These are phyloP conservation scores for Mormyrus iriodes DNA, from an alignment of 2,113 vertebrate species.

Conservation along the genomic window DNA sequence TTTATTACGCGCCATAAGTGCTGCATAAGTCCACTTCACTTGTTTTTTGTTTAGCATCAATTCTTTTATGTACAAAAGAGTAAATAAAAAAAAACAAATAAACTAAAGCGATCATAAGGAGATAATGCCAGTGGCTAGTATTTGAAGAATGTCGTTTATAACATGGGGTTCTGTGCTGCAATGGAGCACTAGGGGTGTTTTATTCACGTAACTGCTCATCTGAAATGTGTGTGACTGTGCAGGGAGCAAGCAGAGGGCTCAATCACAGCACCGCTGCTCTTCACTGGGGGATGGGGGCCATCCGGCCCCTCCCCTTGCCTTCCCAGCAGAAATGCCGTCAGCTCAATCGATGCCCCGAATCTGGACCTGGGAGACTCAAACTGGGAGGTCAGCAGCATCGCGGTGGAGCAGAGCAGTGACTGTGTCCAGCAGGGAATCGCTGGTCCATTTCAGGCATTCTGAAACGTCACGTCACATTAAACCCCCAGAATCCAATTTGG, in stretches of 20 bases:
- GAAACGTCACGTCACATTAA: background rate
- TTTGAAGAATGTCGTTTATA: background rate
- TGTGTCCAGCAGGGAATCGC: background rate
- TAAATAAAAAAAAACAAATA: background rate
- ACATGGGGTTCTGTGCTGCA: background rate
- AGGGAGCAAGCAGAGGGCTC: background rate
- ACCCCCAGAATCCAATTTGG: background rate
- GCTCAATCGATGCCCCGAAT: constrained; percentile 15
- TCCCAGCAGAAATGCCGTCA: background rate
- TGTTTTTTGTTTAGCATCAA: background rate
- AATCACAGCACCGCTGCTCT: background rate
- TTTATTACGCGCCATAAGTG: background rate
- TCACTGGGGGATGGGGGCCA: constrained; percentile 5
- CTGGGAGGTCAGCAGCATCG: background rate
- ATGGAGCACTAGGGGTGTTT: background rate
- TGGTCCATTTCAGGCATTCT: no score
- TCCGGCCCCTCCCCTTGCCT: background rate
- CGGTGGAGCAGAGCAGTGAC: background rate
- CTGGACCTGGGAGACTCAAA: background rate
- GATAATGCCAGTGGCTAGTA: background rate
- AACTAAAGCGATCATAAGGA: background rate
- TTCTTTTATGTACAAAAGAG: background rate
- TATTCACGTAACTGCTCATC: background rate
- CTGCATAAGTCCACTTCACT: background rate
- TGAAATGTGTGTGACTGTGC: background rate